A percentile compares a stretch with the other conserved stretches of the same genome.
Evolutionary conservation across 2,797 vertebrate species (phyloP).

Genomic region (Sardinella longiceps): DNA sequence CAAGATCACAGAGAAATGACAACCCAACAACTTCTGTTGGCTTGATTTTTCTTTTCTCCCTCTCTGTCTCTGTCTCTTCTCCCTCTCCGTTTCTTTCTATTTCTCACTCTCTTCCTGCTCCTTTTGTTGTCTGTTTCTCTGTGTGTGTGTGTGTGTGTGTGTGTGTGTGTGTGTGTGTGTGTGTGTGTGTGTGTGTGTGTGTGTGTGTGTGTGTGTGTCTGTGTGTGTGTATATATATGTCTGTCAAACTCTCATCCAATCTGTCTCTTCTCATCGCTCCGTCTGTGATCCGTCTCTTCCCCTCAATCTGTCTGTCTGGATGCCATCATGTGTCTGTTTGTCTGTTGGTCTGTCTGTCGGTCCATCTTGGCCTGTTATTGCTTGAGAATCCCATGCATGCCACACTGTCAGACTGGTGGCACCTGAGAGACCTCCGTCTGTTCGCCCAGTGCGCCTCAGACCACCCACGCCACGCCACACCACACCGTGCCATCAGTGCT

Average conservation of each 20-base stretch:
- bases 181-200: too few species aligned
- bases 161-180: too few species aligned
- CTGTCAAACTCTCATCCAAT: too few species aligned
- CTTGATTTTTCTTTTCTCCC: background rate
- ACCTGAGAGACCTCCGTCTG: background rate
- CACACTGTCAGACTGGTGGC: background rate
- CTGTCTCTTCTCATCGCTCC: background rate
- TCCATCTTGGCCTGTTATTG: background rate
- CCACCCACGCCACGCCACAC: constrained; percentile 48
- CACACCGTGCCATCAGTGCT: too few species aligned
- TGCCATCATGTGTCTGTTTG: too few species aligned
- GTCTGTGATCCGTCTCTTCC: background rate
- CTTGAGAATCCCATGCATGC: background rate
- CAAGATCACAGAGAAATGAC: background rate
- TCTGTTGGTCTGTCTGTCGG: background rate
- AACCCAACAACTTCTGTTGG: background rate
- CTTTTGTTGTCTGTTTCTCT: background rate
- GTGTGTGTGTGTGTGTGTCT: too few species aligned
- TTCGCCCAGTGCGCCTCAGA: constrained; percentile 8
- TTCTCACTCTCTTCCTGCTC: too few species aligned
- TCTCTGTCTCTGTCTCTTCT: background rate
- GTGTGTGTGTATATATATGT: too few species aligned
- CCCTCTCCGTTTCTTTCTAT: background rate
- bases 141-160: background rate
- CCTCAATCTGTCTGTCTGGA: background rate